Conservation (phyloP, 2,113 vertebrate genomes). For the Steatornis caripensis region DNA sequence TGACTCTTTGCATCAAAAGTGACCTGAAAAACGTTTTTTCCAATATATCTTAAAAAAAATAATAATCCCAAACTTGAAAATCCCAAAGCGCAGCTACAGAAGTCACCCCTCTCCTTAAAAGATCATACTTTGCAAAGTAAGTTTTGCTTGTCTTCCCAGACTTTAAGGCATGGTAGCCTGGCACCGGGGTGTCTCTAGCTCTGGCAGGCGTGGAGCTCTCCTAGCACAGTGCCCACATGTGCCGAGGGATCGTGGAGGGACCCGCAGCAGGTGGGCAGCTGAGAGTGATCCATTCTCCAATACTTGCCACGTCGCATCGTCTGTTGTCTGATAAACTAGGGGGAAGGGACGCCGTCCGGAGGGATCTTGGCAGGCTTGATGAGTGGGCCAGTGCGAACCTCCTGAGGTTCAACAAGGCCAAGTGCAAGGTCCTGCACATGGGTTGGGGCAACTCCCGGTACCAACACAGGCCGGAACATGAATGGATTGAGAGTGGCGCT, state of each 20-base stretch:
- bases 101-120: background rate
- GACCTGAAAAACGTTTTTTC: background rate
- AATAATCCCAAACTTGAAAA: background rate
- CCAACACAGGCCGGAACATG: no score
- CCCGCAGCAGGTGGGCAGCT: background rate
- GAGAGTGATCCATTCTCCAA: background rate
- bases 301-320: background rate
- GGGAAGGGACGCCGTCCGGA: background rate
- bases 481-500: no score
- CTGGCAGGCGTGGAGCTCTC: background rate
- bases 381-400: background rate
- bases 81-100: background rate
- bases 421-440: background rate
- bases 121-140: background rate
- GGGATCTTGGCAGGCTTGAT: no score
- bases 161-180: background rate
- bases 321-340: background rate
- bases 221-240: fast-evolving
- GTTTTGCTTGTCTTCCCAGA: background rate
- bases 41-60: background rate
- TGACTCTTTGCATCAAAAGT: background rate
- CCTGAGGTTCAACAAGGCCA: background rate
- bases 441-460: fast-evolving
- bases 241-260: background rate
- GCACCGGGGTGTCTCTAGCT: background rate